These are phyloP conservation scores for Papilio polytes DNA, from an alignment of 1,140 invertebrate genomes.

Conservation along the genomic window DNA sequence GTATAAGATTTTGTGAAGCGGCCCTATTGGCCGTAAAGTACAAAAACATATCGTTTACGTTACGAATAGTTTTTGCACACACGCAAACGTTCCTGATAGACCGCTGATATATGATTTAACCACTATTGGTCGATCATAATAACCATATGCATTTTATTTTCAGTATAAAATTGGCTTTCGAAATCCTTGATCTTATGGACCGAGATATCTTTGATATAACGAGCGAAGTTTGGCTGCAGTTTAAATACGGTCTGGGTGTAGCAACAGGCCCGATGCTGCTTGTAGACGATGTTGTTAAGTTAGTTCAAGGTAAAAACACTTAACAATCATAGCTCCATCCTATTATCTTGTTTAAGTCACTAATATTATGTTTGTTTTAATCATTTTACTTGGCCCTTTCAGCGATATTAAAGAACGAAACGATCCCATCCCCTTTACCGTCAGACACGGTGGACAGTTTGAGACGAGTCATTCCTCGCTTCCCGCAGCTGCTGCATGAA, in stretches of 20 bases:
- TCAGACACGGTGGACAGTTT: constrained; percentile 54
- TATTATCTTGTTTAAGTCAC: not conserved
- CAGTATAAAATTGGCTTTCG: constrained; percentile 66
- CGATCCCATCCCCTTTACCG: constrained; percentile 52
- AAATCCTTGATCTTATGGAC: constrained; percentile 68
- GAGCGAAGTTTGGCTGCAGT: constrained; percentile 59
- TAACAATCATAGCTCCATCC: not conserved
- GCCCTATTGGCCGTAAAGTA: too few relatives aligned
- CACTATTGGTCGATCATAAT: not conserved
- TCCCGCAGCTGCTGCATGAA: constrained; percentile 67
- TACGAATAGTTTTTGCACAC: too few relatives aligned
- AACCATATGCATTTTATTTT: constrained; percentile 43
- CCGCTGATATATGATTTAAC: not conserved
- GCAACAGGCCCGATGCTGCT: constrained; percentile 58
- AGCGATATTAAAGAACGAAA: constrained; percentile 54
- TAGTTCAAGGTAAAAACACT: constrained; percentile 61
- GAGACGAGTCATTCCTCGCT: constrained; percentile 53
- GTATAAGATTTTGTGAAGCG: too few relatives aligned
- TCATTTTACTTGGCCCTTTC: constrained; percentile 39
- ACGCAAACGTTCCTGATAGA: too few relatives aligned
- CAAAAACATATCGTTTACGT: too few relatives aligned
- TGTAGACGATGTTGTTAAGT: constrained; percentile 58
- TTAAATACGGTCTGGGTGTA: constrained; percentile 60
- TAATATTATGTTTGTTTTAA: not conserved
- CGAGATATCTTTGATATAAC: constrained; percentile 63